Percentiles rank a stretch among this genome's conserved stretches.
Evolutionary conservation across 1,140 invertebrate species (phyloP).

Genomic region (Eueides isabella): DNA sequence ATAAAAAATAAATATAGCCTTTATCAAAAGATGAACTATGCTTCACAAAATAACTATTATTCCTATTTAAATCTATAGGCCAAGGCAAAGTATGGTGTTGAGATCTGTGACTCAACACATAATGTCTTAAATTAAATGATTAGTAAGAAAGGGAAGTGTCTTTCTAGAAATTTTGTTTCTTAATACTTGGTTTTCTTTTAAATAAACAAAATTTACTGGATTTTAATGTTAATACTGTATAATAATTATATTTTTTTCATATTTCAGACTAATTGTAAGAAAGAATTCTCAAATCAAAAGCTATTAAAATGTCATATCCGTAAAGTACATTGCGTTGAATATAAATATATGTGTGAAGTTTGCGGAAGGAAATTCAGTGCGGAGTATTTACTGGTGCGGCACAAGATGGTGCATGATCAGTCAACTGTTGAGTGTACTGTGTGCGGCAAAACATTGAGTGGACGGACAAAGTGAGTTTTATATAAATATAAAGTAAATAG

Average conservation of each 20-base stretch:
- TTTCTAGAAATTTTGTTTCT: too few species aligned
- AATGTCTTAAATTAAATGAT: too few species aligned
- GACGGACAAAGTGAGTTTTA: constrained; percentile 40
- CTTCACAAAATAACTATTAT: too few species aligned
- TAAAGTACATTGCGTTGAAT: constrained; percentile 51
- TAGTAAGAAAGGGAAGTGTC: too few species aligned
- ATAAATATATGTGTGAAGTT: constrained; percentile 46
- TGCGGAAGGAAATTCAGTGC: constrained; percentile 48
- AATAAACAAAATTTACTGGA: too few species aligned
- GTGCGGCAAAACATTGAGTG: constrained; percentile 38
- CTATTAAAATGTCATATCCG: constrained; percentile 52
- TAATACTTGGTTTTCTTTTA: too few species aligned
- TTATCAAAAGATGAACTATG: too few species aligned
- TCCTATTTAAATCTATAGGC: too few species aligned
- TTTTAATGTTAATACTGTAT: neutral
- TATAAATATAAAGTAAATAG: too few species aligned
- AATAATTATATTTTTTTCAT: constrained; percentile 10
- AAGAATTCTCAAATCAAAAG: constrained; percentile 33
- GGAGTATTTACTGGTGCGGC: constrained; percentile 38
- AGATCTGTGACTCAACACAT: too few species aligned
- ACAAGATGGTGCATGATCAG: constrained; percentile 36
- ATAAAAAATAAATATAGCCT: too few species aligned
- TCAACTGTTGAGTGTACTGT: constrained; percentile 30
- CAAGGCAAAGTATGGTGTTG: too few species aligned
- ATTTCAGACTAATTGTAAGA: constrained; percentile 38